phyloP scores from a whole-genome alignment of 2,113 vertebrate species.

The Pteruthius melanotis region DNA sequence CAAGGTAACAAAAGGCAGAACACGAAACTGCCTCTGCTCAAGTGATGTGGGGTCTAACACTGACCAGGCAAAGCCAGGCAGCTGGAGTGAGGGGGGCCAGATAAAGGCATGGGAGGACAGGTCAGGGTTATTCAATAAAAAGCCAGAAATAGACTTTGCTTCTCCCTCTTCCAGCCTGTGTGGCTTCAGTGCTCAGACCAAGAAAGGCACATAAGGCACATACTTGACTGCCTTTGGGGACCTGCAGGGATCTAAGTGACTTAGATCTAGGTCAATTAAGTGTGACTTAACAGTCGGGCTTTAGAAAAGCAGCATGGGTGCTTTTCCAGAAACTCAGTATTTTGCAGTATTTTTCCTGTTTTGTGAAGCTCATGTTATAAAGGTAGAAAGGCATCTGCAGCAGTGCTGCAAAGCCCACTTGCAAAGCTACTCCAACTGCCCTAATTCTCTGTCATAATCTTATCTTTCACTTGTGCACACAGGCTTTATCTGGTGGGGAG shows the following conservation, averaged over 20 bases:
- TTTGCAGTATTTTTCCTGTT: background rate
- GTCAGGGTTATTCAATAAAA: background rate
- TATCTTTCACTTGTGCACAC: background rate
- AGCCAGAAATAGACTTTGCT: background rate
- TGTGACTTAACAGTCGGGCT: background rate
- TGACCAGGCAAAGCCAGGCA: background rate
- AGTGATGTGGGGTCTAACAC: background rate
- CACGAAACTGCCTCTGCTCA: background rate
- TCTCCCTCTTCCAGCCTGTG: background rate
- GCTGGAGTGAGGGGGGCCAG: background rate
- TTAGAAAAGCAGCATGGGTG: background rate
- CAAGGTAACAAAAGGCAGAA: background rate
- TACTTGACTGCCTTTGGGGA: background rate
- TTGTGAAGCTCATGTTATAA: background rate
- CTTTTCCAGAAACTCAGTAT: background rate
- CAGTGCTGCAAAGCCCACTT: background rate
- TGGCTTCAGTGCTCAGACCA: background rate
- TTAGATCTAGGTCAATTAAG: background rate
- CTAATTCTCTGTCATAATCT: background rate
- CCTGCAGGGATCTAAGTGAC: background rate
- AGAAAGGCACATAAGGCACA: accelerated
- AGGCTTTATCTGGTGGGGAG: background rate
- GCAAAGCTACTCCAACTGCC: background rate
- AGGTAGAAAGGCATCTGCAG: background rate
- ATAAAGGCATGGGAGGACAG: background rate